Evolutionary conservation across 2,888 invertebrate species (phyloP), one percentile per base, ranked within the genome.

Genomic region (Athetis lepigone): DNA sequence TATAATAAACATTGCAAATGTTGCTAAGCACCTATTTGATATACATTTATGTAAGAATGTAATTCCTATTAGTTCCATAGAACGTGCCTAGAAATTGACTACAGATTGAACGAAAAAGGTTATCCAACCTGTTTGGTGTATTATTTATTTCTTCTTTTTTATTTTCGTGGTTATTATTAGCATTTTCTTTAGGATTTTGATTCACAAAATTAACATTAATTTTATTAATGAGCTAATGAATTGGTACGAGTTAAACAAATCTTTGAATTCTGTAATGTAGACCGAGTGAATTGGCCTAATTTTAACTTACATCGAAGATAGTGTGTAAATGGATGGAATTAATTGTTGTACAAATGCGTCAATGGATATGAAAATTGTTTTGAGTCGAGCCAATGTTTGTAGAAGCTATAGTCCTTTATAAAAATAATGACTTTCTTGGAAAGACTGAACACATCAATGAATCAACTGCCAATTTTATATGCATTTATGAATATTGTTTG

Each of bases 381-480:
- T 2, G 19, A 16, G 8, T 33, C 36, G 1, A 37, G 29, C 0
- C n/a, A 4, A 23, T 13, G 1, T 36, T 5, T 37, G 46, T 2
- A 45, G 13, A 21, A 46, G 11, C 7, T 45, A 9, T 19, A 16
- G n/a, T 36, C 3, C 9, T 46, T 13, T 40, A n/a, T 29, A 13
- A 37, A 29, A 40, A 37, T 4, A 52, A 42, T 42, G 7, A 3
- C 58, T 54, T 76, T 39, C 16, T 75, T 70, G 62, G 7, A 59
- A 81, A 82, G 85, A 85, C 84, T 85, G 84, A 84, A 66, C 46
- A 25, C 64, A 57, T 69, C 65, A 75, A 63, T 64, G 27, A 55
- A 59, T 63, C 29, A 58, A 75, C 76, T 84, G 82, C 83, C 82
- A 81, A 76, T 77, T 82, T 83, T 54, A 56, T 75, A 82, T 62